Base-by-base conservation (phyloP, 2,888 invertebrate genomes). In the Agrochola macilenta region DNA sequence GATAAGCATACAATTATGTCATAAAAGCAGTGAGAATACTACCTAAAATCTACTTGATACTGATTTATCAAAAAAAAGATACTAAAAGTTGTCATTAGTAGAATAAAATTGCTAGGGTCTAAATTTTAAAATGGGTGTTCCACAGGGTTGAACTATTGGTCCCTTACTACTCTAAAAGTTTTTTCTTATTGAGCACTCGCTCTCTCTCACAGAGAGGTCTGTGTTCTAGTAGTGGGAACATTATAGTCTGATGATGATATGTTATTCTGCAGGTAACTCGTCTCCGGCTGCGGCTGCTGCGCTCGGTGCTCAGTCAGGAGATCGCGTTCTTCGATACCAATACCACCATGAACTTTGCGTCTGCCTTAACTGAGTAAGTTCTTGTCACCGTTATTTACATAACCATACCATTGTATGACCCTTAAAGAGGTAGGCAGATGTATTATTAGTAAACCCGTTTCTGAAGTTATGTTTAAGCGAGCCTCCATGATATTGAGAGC, bases 291-390 rank as follows among this genome's bases (percentile, higher is more conserved):
- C 94, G 96, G 81, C 97, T 98, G 79, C 94, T 98, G n/a, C 95
- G 97, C 61, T 95, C 98, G 0, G 97, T 98, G 20, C 93, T 98
- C n/a, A 95, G 97, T 0, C 98, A 98, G 89, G 98, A 98, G 88
- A 97, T 98, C 90, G 97, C 97, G 4, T 98, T 98, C 97, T 98
- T 98, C 89, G 98, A 98, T 90, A 97, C 97, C 14, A 97, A 97
- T 79, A 97, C 97, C 1, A 97, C 97, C 23, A 97, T 97, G 88
- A 98, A 98, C 91, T 98, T 98, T 84, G 98, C 98, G 64, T 97
- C 97, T 81, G 97, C 97, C 80, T 97, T 98, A 86, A 97, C 98
- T 52, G 98, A 98, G 98, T 98, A 92, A 97, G 78, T 79, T 75
- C 14, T 23, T 23, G 46, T 30, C 4, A 26, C 57, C 12, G 57